phyloP scores from a whole-genome alignment of 1,140 invertebrate genomes.

The Leptestheria dahalacensis region DNA sequence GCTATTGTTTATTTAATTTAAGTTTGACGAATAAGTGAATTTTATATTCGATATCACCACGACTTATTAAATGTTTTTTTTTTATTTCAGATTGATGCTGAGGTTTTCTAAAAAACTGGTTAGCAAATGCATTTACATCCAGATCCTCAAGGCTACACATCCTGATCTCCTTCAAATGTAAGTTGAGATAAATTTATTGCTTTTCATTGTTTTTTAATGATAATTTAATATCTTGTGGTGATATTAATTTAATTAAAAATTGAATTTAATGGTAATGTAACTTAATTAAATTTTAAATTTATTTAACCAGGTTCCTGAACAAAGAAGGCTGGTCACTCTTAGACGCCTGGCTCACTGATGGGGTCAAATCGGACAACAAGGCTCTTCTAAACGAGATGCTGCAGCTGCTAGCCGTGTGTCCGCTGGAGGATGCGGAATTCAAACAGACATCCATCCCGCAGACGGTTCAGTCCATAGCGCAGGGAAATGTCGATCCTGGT shows the following conservation, averaged over 20 bases:
- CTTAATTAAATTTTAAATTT: not conserved
- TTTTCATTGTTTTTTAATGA: constrained; percentile 14
- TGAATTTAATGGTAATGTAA: too few species aligned
- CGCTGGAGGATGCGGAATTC: constrained; percentile 48
- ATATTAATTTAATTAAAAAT: too few species aligned
- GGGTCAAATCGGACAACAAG: constrained; percentile 64
- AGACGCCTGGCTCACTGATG: constrained; percentile 74
- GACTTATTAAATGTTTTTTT: too few species aligned
- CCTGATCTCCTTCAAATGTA: constrained; percentile 61
- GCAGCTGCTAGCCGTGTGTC: constrained; percentile 66
- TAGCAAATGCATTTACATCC: constrained; percentile 87
- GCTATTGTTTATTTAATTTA: too few species aligned
- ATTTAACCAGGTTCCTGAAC: constrained; percentile 55
- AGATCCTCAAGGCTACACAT: constrained; percentile 79
- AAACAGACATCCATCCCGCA: not conserved
- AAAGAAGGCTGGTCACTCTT: constrained; percentile 79
- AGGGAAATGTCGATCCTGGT: constrained; percentile 1
- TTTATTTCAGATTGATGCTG: constrained; percentile 70
- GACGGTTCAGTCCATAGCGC: constrained; percentile 2
- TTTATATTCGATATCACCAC: too few species aligned
- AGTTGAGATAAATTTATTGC: constrained; percentile 26
- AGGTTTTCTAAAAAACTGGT: constrained; percentile 91
- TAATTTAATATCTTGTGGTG: too few species aligned
- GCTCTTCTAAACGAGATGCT: constrained; percentile 69
- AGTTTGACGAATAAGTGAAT: too few species aligned